These are phyloP conservation scores for Sturnira hondurensis DNA, from an alignment of 2,113 vertebrate genomes.

Conservation along the genomic window DNA sequence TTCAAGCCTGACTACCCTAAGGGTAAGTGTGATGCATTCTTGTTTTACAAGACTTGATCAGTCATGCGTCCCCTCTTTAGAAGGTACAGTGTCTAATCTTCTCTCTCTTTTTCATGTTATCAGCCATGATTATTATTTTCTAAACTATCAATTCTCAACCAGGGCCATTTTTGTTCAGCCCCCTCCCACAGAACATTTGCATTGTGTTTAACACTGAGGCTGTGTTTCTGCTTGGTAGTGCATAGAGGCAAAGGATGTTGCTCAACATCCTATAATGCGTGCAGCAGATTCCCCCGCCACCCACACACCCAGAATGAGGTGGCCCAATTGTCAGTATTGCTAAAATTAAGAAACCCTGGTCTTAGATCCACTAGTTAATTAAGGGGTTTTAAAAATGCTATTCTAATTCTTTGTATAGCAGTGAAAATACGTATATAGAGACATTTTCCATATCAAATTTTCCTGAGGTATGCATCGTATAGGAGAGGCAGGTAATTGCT, in stretches of 20 bases:
- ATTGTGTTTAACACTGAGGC: not conserved
- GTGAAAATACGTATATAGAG: not conserved
- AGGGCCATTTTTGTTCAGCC: not conserved
- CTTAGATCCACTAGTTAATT: not conserved
- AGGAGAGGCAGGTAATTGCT: slow-evolving; percentile 4
- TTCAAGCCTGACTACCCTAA: not conserved
- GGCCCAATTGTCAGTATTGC: not conserved
- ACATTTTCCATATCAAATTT: not conserved
- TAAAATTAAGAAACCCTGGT: not conserved
- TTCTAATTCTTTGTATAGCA: not conserved
- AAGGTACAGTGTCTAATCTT: not conserved
- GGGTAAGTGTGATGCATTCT: not conserved
- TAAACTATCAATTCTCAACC: not conserved
- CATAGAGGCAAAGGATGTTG: not conserved
- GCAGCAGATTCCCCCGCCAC: not conserved
- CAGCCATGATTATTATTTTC: not conserved
- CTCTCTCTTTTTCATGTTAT: not conserved
- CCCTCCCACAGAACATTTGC: not conserved
- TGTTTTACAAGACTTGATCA: not conserved
- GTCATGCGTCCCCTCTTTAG: not conserved
- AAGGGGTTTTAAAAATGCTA: not conserved
- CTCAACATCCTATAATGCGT: not conserved
- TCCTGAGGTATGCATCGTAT: not conserved
- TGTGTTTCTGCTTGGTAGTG: not conserved
- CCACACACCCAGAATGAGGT: not conserved